Base-by-base conservation (phyloP, 1,140 invertebrate species). In the Thaumetopoea pityocampa region DNA sequence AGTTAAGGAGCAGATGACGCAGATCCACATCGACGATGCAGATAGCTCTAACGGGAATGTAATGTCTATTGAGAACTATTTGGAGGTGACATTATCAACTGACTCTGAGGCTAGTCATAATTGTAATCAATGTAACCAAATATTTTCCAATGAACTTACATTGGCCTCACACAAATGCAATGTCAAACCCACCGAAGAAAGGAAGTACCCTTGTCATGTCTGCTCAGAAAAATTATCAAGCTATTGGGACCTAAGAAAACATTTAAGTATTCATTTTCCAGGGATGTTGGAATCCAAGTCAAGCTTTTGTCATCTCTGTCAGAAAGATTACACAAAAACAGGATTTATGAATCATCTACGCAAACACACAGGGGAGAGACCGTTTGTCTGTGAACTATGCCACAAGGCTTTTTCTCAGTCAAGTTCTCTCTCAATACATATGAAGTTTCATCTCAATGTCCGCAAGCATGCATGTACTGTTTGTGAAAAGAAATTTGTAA, bases 301-400 rank as follows among this genome's bases (percentile, higher is more conserved):
- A 16, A 86, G 83, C 58, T 86, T 85, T 51, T 86, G 85, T 53
- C 85, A 86, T 37, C 67, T 86, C 19, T 86, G 85, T 54, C 83
- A 85, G 47, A 86, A 86, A 55, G 83, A 86, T 53, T 86, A 86
- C 38, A 86, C 83, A 5, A 86, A 86, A 48, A 86, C 85, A 35
- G 85, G 85, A 4, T 86, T 86, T 32, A 85, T 85, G 83, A 86
- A 86, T 6, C 96, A 98, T 66, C 79, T 96, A 26, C 88, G 96
- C 5, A 96, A 96, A 40, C 96, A 98, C 59, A 96, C 94, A 0
- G 93, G 94, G 1, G 92, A 94, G 66, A 91, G 92, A 49, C 93
- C 92, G 0, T 94, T 86, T 68, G 87, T 88, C 22, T 90, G 89
- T 73, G 88, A 89, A 56, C 67, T 88, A 1, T 90, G 88, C 51